Evolutionary conservation across 2,888 invertebrate species (phyloP).

Genomic region (Melitaea athalia): DNA sequence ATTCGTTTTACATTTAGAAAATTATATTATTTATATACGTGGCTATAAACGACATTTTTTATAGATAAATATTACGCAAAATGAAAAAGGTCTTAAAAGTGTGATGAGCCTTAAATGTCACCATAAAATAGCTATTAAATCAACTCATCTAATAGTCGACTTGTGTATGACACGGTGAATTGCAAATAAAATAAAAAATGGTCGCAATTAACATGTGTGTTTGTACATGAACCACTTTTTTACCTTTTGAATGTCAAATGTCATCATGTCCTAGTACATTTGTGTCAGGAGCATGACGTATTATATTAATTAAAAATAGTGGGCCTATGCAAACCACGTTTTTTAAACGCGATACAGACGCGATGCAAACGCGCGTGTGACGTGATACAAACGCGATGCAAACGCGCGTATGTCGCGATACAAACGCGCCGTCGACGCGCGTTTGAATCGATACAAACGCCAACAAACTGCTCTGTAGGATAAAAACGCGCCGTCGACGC

Average conservation of each 20-base stretch:
- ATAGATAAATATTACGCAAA: neutral
- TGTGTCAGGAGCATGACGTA: neutral
- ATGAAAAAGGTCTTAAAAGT: neutral
- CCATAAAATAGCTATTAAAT: slow-evolving; percentile 5
- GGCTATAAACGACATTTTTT: too few relatives aligned
- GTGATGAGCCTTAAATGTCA: neutral
- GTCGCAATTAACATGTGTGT: slow-evolving; percentile 27
- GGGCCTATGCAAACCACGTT: too few relatives aligned
- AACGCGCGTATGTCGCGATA: too few relatives aligned
- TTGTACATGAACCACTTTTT: slow-evolving; percentile 29
- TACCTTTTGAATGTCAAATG: slow-evolving; percentile 32
- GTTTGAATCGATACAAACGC: too few relatives aligned
- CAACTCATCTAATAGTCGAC: slow-evolving; percentile 33
- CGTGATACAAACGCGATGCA: too few relatives aligned
- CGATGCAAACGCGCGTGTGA: too few relatives aligned
- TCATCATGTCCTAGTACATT: slow-evolving; percentile 4
- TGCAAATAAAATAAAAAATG: slow-evolving; percentile 17
- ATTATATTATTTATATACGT: too few relatives aligned
- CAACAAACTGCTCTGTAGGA: too few relatives aligned
- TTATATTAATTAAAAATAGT: neutral
- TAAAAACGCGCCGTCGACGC: too few relatives aligned
- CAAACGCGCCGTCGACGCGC: too few relatives aligned
- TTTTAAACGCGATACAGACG: too few relatives aligned
- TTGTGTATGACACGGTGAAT: slow-evolving; percentile 17
- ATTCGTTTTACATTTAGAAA: slow-evolving; percentile 1